A percentile compares a stretch with the other conserved stretches of the same genome.
phyloP scores from a whole-genome alignment of 1,140 invertebrate genomes.

The Ceratitis capitata region DNA sequence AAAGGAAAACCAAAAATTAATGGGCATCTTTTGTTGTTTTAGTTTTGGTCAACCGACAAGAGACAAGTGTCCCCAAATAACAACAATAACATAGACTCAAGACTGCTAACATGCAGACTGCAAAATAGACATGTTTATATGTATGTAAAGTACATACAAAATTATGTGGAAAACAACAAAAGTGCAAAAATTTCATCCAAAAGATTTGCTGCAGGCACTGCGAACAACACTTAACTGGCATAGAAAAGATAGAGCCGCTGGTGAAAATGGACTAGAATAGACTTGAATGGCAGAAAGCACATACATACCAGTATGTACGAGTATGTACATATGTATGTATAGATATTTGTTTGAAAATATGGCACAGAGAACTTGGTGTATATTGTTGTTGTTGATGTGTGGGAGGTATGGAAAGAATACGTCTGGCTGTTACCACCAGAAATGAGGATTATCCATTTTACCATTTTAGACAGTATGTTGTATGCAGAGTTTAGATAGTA shows the following conservation, averaged over 20 bases:
- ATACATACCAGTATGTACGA: too few relatives aligned
- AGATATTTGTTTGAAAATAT: too few relatives aligned
- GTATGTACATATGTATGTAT: too few relatives aligned
- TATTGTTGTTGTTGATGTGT: not conserved
- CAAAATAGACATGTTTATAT: not conserved
- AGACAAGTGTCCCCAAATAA: not conserved
- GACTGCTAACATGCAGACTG: not conserved
- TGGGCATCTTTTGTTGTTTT: not conserved
- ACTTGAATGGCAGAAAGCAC: not conserved
- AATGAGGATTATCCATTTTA: too few relatives aligned
- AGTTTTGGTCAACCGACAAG: not conserved
- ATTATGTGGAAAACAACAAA: conserved; percentile 2
- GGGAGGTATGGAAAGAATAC: not conserved
- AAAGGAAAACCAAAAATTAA: conserved; percentile 29
- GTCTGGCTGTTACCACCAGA: not conserved
- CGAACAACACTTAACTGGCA: conserved; percentile 42
- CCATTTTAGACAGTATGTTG: too few relatives aligned
- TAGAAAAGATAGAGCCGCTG: conserved; percentile 39
- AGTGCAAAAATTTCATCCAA: conserved; percentile 40
- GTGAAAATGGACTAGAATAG: conserved; percentile 41
- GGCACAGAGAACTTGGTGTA: not conserved
- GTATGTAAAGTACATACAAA: not conserved
- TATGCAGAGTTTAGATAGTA: too few relatives aligned
- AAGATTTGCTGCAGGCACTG: conserved; percentile 20
- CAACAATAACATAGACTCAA: not conserved